These are phyloP conservation scores for Drosophila pseudoobscura DNA, from an alignment of 1,140 invertebrate species.

Conservation along the genomic window DNA sequence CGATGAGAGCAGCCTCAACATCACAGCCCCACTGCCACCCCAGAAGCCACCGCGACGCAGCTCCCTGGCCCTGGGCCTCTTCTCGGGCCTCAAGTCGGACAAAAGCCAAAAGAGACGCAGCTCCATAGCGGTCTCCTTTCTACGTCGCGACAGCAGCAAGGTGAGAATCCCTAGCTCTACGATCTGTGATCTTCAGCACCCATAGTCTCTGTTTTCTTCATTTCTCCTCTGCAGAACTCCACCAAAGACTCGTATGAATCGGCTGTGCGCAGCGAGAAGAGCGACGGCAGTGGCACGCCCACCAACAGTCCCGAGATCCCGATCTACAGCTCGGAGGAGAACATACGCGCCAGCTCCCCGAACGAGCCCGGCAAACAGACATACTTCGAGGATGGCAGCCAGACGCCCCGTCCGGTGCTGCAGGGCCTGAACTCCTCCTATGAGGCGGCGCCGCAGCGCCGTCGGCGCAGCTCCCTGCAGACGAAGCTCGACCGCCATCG, in stretches of 20 bases:
- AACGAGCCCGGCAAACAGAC: slow-evolving; percentile 78
- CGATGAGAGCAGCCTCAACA: slow-evolving; percentile 57
- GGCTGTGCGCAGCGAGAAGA: slow-evolving; percentile 80
- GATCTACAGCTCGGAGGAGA: slow-evolving; percentile 78
- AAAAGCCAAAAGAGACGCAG: slow-evolving; percentile 80
- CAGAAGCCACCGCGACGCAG: slow-evolving; percentile 80
- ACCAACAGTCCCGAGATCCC: slow-evolving; percentile 66
- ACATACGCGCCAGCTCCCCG: slow-evolving; percentile 74
- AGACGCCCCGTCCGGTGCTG: slow-evolving; percentile 48
- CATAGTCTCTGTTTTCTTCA: not conserved
- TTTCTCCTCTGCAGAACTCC: slow-evolving; percentile 52
- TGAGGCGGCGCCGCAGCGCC: slow-evolving; percentile 77
- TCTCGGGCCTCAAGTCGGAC: slow-evolving; percentile 72
- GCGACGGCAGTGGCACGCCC: slow-evolving; percentile 71
- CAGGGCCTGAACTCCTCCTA: slow-evolving; percentile 70
- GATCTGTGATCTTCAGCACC: not conserved
- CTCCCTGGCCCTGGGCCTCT: slow-evolving; percentile 76
- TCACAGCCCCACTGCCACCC: slow-evolving; percentile 70
- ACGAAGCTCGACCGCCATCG: slow-evolving; percentile 88
- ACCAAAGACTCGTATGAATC: slow-evolving; percentile 83
- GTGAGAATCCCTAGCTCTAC: slow-evolving; percentile 33
- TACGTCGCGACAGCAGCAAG: slow-evolving; percentile 80
- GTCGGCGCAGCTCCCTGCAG: slow-evolving; percentile 89
- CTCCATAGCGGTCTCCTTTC: slow-evolving; percentile 78
- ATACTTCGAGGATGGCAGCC: slow-evolving; percentile 77